phyloP scores from a whole-genome alignment of 2,113 vertebrate genomes.

The Acanthisitta chloris region DNA sequence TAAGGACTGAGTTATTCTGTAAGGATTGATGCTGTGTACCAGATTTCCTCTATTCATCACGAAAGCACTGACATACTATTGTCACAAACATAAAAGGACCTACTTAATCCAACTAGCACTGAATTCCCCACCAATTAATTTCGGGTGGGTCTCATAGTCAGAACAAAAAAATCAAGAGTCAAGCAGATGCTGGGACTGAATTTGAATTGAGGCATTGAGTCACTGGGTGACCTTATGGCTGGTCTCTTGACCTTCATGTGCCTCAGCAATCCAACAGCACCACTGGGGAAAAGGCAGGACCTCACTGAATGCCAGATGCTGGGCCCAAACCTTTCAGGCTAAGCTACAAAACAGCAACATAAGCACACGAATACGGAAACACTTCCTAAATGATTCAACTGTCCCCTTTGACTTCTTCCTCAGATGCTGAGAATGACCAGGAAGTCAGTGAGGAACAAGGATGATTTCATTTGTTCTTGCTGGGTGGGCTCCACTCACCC shows the following conservation, averaged over 20 bases:
- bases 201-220: constrained; percentile 8
- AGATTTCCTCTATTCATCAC: neutral
- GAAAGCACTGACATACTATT: neutral
- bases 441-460: neutral
- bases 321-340: neutral
- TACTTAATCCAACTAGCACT: neutral
- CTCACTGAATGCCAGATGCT: neutral
- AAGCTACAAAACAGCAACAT: neutral
- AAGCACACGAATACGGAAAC: neutral
- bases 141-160: neutral
- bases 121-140: constrained; percentile 23
- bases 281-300: neutral
- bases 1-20: neutral
- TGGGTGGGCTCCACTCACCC: constrained; percentile 48
- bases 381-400: constrained; percentile 55
- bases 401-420: constrained; percentile 5
- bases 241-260: neutral
- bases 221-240: neutral
- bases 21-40: neutral
- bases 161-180: constrained; percentile 14
- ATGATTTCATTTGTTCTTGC: constrained; percentile 28
- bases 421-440: neutral
- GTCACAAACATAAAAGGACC: constrained; percentile 8
- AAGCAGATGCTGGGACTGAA: constrained; percentile 3
- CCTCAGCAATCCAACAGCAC: neutral